These are phyloP conservation scores for Zaprionus africanus DNA, from an alignment of 1,140 invertebrate species.

Conservation along the genomic window DNA sequence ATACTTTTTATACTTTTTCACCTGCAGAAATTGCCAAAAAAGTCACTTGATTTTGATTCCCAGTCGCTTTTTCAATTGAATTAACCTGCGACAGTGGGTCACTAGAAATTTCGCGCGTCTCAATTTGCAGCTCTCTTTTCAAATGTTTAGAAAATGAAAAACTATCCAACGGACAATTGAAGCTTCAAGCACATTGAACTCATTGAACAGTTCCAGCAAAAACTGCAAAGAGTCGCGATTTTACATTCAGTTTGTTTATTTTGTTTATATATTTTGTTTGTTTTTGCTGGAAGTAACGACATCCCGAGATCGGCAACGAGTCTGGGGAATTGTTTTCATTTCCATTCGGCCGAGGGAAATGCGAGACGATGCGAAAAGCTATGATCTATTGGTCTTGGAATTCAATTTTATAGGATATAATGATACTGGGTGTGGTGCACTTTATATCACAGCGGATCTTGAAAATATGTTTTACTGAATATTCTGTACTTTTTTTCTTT, in stretches of 20 bases:
- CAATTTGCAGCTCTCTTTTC: not conserved
- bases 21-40: conserved; percentile 14
- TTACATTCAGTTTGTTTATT: conserved; percentile 37
- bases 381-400: not conserved
- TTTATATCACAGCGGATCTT: not conserved
- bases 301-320: conserved; percentile 5
- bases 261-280: conserved; percentile 8
- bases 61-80: conserved; percentile 58
- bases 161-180: conserved; percentile 8
- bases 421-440: too few species aligned
- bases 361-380: not conserved
- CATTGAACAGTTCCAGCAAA: not conserved
- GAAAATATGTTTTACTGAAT: not conserved
- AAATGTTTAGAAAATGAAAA: not conserved
- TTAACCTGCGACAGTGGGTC: conserved; percentile 61
- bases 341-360: not conserved
- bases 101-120: not conserved
- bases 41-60: conserved; percentile 43
- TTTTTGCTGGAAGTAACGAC: conserved; percentile 13
- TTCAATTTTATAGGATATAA: conserved; percentile 8
- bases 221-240: conserved; percentile 1
- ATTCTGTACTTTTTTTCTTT: too few species aligned
- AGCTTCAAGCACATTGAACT: conserved; percentile 29
- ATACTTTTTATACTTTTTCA: conserved; percentile 4
- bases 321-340: conserved; percentile 34